These are phyloP conservation scores for Calyptommatus sinebrachiatus DNA, from an alignment of 2,113 vertebrate genomes.

Conservation along the genomic window DNA sequence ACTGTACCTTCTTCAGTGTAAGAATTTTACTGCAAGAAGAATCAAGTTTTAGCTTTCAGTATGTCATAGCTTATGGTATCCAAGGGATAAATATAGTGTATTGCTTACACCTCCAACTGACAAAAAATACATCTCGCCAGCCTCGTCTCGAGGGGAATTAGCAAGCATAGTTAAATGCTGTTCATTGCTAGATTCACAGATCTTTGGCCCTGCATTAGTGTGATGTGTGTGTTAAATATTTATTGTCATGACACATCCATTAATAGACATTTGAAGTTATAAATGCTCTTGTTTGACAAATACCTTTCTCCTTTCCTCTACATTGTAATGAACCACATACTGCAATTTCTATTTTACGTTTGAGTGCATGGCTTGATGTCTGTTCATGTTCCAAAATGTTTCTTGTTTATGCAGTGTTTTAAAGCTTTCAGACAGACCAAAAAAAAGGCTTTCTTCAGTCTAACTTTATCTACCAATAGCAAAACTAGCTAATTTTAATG, in stretches of 20 bases:
- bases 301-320: slow-evolving; percentile 3
- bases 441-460: background rate
- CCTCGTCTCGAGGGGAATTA: background rate
- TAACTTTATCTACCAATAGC: background rate
- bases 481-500: background rate
- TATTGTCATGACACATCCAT: background rate
- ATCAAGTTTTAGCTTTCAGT: background rate
- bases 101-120: background rate
- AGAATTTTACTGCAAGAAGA: background rate
- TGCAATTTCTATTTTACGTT: slow-evolving; percentile 18
- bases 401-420: slow-evolving; percentile 1
- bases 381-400: background rate
- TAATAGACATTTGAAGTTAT: slow-evolving; percentile 7
- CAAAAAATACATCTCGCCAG: background rate
- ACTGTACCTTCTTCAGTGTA: background rate
- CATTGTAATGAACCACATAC: background rate
- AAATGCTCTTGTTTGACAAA: background rate
- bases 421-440: slow-evolving; percentile 3
- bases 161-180: background rate
- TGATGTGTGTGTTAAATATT: background rate
- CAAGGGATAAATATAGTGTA: background rate
- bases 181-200: background rate
- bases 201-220: background rate
- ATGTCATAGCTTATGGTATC: background rate
- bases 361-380: background rate